Conservation (phyloP, 2,113 vertebrate genomes). For the Sisor rabdophorus region DNA sequence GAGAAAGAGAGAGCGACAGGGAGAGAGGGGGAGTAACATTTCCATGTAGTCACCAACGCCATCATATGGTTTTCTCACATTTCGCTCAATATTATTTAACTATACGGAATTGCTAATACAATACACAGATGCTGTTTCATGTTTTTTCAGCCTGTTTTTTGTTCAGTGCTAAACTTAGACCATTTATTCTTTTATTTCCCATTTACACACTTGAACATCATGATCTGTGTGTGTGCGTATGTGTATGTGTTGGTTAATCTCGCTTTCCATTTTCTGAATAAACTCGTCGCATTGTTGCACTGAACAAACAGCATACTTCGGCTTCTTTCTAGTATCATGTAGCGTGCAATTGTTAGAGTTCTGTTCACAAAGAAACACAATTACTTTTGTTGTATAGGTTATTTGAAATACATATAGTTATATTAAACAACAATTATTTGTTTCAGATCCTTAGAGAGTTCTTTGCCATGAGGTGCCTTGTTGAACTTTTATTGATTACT, state of each 20-base stretch:
- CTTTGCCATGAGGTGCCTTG: too few relatives aligned
- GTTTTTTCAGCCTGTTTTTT: neutral
- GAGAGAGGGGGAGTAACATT: neutral
- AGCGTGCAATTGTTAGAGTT: conserved; percentile 17
- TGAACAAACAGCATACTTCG: conserved; percentile 24
- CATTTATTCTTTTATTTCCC: conserved; percentile 4
- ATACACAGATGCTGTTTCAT: conserved; percentile 1
- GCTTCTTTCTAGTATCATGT: neutral
- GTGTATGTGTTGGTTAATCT: conserved; percentile 15
- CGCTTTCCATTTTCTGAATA: conserved; percentile 3
- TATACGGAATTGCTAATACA: neutral
- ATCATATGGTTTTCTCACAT: neutral
- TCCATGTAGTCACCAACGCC: neutral
- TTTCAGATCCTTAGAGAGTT: too few relatives aligned
- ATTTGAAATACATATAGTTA: too few relatives aligned
- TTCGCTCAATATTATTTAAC: neutral
- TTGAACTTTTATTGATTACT: too few relatives aligned
- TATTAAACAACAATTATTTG: too few relatives aligned
- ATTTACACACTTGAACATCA: neutral
- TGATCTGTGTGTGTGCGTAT: conserved; percentile 5
- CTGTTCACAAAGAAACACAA: conserved; percentile 24
- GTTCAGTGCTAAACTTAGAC: neutral
- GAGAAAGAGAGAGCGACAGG: neutral
- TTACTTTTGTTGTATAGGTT: neutral
- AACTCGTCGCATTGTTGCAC: neutral